Evolutionary conservation across 2,797 vertebrate species (phyloP).

Genomic region (Diplodus puntazzo): DNA sequence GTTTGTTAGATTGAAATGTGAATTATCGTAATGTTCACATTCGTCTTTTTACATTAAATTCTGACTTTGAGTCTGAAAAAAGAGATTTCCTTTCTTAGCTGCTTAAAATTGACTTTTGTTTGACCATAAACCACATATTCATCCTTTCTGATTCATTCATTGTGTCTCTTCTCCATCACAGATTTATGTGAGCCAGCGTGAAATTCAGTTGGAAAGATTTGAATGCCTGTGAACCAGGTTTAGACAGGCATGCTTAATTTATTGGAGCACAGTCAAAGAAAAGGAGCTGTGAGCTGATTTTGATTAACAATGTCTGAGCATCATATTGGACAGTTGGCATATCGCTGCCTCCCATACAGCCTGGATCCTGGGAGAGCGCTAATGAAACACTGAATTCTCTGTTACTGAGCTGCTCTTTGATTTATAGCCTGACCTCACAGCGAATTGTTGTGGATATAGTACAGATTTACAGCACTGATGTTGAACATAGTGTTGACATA

Average conservation of each 20-base stretch:
- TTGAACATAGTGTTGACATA: conserved; percentile 16
- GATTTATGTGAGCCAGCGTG: conserved; percentile 14
- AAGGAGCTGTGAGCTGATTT: conserved; percentile 45
- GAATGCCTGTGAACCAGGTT: conserved; percentile 25
- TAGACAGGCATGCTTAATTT: conserved; percentile 42
- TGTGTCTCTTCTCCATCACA: background rate
- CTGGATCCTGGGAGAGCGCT: background rate
- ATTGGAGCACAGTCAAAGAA: conserved; percentile 45
- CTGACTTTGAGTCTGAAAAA: too few relatives aligned
- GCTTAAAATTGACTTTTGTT: background rate
- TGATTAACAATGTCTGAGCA: conserved; percentile 47
- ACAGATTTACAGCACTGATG: conserved; percentile 41
- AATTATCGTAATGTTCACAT: too few relatives aligned
- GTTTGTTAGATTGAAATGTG: too few relatives aligned
- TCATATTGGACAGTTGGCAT: conserved; percentile 22
- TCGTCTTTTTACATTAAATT: too few relatives aligned
- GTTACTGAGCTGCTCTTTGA: conserved; percentile 31
- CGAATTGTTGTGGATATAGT: conserved; percentile 1
- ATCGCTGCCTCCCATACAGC: conserved; percentile 14
- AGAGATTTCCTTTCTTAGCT: background rate
- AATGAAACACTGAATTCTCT: conserved; percentile 34
- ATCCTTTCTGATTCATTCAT: conserved; percentile 12
- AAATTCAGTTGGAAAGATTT: conserved; percentile 33
- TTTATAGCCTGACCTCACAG: conserved; percentile 42
- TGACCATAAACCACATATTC: background rate